These are phyloP conservation scores for Mesorhabditis belari DNA, from an alignment of 2,888 invertebrate genomes.

Conservation along the genomic window DNA sequence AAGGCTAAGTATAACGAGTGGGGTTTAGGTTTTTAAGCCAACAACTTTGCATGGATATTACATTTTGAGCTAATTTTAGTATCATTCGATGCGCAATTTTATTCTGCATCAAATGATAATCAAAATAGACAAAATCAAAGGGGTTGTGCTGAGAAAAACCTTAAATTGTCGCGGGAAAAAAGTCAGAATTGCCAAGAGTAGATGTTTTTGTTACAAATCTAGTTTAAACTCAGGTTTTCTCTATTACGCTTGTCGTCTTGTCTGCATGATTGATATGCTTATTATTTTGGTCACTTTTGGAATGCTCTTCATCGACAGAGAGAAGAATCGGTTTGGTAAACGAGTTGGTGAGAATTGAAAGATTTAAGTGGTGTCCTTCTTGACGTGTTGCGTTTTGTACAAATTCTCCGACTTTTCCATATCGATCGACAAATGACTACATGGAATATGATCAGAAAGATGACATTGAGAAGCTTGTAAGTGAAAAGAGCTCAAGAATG, in stretches of 20 bases:
- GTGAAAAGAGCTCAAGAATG: conserved; percentile 10
- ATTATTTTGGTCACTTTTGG: conserved; percentile 38
- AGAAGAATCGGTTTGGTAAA: conserved; percentile 7
- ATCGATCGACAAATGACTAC: conserved; percentile 44
- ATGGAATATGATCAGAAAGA: conserved; percentile 34
- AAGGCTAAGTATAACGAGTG: too few species aligned
- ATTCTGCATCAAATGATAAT: too few species aligned
- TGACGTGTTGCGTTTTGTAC: conserved; percentile 21
- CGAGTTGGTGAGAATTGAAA: too few species aligned
- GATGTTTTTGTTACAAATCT: too few species aligned
- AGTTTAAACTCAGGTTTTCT: conserved; percentile 19
- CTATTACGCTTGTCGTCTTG: conserved; percentile 22
- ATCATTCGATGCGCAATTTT: too few species aligned
- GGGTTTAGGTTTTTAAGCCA: too few species aligned
- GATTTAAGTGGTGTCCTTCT: conserved; percentile 2
- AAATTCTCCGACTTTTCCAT: conserved; percentile 45
- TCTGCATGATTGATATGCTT: conserved; percentile 35
- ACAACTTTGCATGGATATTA: too few species aligned
- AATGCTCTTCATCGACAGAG: conserved; percentile 23
- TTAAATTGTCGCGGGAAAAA: too few species aligned
- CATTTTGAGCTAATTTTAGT: too few species aligned
- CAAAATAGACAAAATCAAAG: not conserved
- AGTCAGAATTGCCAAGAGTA: not conserved
- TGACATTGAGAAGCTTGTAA: conserved; percentile 32
- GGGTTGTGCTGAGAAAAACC: too few species aligned